phyloP scores from a whole-genome alignment of 1,140 invertebrate species.

The Macrosteles quadrilineatus region DNA sequence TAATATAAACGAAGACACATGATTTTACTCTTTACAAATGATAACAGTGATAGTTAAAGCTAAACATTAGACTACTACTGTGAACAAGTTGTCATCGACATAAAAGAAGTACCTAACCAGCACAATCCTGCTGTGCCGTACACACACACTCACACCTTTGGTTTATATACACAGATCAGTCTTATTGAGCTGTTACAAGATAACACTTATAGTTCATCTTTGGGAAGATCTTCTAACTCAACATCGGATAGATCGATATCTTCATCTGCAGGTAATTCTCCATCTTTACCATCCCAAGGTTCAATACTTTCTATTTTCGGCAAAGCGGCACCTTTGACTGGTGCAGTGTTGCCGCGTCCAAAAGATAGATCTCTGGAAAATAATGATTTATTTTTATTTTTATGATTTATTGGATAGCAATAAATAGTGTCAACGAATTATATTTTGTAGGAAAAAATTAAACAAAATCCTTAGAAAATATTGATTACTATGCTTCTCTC shows the following conservation, averaged over 20 bases:
- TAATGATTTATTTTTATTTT: slow-evolving; percentile 20
- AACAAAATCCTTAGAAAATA: neutral
- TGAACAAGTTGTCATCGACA: too few relatives aligned
- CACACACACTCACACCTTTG: slow-evolving; percentile 5
- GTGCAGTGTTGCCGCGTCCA: slow-evolving; percentile 89
- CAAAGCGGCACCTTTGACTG: slow-evolving; percentile 82
- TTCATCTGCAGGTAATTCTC: slow-evolving; percentile 83
- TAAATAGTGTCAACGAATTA: neutral
- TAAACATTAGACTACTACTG: too few relatives aligned
- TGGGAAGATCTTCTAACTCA: slow-evolving; percentile 71
- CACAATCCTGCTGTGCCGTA: neutral
- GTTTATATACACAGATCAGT: slow-evolving; percentile 17
- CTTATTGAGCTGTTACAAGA: neutral
- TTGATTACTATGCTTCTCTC: neutral
- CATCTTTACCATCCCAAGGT: slow-evolving; percentile 98
- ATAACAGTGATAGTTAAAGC: too few relatives aligned
- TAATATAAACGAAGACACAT: too few relatives aligned
- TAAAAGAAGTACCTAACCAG: too few relatives aligned
- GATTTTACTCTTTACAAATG: too few relatives aligned
- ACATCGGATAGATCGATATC: slow-evolving; percentile 93
- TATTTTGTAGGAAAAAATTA: neutral
- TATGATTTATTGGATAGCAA: neutral
- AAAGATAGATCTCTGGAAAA: slow-evolving; percentile 85
- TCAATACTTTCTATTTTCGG: slow-evolving; percentile 73
- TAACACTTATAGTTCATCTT: slow-evolving; percentile 74